Conservation (phyloP, 2,797 vertebrate species). For the Rhynchonycteris naso region DNA sequence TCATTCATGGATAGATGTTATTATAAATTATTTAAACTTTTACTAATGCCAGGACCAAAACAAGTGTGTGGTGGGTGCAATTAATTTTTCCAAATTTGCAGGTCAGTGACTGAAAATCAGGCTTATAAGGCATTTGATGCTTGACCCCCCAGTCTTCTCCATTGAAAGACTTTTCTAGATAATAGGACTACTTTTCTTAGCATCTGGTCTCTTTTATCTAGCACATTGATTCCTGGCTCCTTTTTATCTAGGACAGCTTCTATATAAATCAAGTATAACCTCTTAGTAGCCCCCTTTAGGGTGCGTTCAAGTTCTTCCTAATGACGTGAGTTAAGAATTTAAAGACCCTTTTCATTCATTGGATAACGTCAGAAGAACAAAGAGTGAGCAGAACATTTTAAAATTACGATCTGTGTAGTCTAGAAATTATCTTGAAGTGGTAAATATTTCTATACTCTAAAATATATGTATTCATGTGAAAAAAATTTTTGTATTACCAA, state of each 20-base stretch:
- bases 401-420: not conserved
- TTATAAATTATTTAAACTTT: slow-evolving; percentile 17
- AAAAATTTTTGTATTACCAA: not conserved
- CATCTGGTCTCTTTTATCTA: slow-evolving; percentile 79
- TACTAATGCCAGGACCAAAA: not conserved
- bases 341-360: slow-evolving; percentile 50
- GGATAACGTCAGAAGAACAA: slow-evolving; percentile 63
- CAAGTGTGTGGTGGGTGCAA: not conserved
- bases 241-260: slow-evolving; percentile 76
- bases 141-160: not conserved
- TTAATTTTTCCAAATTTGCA: slow-evolving; percentile 46
- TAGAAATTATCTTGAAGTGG: slow-evolving; percentile 6
- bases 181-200: slow-evolving; percentile 64
- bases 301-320: slow-evolving; percentile 43
- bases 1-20: slow-evolving; percentile 39
- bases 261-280: slow-evolving; percentile 74
- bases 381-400: slow-evolving; percentile 17
- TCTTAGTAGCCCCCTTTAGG: slow-evolving; percentile 58
- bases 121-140: not conserved
- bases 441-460: not conserved
- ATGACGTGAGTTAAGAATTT: slow-evolving; percentile 52
- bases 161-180: slow-evolving; percentile 59
- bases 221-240: slow-evolving; percentile 75
- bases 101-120: slow-evolving; percentile 37
- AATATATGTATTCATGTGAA: not conserved